Conservation (phyloP, 1,140 invertebrate species). For the Drosophila pseudoananassae region DNA sequence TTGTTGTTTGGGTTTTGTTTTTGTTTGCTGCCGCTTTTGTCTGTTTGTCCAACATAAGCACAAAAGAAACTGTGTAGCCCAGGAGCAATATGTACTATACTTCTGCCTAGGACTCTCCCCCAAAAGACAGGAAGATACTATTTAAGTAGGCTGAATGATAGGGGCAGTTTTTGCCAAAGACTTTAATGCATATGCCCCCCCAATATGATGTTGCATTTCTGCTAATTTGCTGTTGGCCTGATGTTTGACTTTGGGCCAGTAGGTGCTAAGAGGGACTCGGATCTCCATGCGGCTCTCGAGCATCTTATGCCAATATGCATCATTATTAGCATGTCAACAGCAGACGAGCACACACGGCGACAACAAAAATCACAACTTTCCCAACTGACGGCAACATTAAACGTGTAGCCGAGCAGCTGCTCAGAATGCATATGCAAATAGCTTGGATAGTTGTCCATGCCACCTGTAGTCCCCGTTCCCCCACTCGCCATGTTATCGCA, state of each 20-base stretch:
- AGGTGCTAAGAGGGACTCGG: constrained; percentile 67
- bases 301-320: constrained; percentile 71
- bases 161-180: no score
- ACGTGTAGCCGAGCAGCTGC: constrained; percentile 49
- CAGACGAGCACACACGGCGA: constrained; percentile 30
- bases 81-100: constrained; percentile 4
- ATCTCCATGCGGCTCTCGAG: constrained; percentile 38
- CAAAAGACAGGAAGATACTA: neutral
- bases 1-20: constrained; percentile 55
- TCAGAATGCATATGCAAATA: constrained; percentile 64
- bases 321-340: constrained; percentile 77
- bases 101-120: neutral
- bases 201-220: constrained; percentile 40
- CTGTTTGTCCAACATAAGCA: constrained; percentile 70
- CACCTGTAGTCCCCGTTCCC: neutral
- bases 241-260: constrained; percentile 60
- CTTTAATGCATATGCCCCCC: neutral
- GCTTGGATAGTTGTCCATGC: constrained; percentile 13
- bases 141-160: no score
- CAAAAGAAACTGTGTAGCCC: constrained; percentile 61
- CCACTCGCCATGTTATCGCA: constrained; percentile 33
- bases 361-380: constrained; percentile 78
- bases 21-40: constrained; percentile 53
- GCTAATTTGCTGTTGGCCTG: constrained; percentile 62
- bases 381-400: constrained; percentile 68